A percentile compares a stretch with the other conserved stretches of the same genome.
Conservation (phyloP, 2,113 vertebrate genomes). For the Synchiropus splendidus region DNA sequence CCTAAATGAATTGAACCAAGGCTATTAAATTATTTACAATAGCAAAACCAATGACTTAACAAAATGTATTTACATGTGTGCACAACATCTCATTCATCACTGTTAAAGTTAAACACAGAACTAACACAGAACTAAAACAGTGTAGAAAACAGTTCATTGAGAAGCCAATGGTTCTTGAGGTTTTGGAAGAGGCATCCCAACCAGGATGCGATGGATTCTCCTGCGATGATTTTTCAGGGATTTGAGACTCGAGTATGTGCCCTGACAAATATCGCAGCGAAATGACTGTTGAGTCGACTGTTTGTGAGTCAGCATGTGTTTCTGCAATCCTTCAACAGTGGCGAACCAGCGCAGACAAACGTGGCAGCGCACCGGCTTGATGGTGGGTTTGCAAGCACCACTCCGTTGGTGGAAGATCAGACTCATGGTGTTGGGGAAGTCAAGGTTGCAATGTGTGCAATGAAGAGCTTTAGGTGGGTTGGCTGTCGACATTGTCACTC, state of each 20-base stretch:
- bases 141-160: constrained; percentile 3
- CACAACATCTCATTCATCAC: constrained; percentile 1
- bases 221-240: constrained; percentile 67
- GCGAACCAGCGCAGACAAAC: constrained; percentile 65
- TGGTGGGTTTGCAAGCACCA: constrained; percentile 54
- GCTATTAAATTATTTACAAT: too few relatives aligned
- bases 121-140: not conserved
- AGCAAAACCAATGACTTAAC: too few relatives aligned
- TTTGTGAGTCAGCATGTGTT: constrained; percentile 66
- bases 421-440: constrained; percentile 55
- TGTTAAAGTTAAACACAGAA: not conserved
- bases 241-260: constrained; percentile 54
- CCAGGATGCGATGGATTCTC: constrained; percentile 61
- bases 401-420: constrained; percentile 62
- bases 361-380: constrained; percentile 64
- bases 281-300: constrained; percentile 30
- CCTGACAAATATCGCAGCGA: constrained; percentile 62
- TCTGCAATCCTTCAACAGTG: constrained; percentile 60
- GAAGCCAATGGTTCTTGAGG: constrained; percentile 14
- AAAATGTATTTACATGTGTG: not conserved
- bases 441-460: constrained; percentile 60
- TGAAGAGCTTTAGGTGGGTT: constrained; percentile 41
- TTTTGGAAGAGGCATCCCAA: constrained; percentile 23
- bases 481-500: constrained; percentile 6
- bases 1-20: too few relatives aligned